Percentiles rank a stretch among this genome's conserved stretches.
Evolutionary conservation across 2,797 vertebrate species (phyloP).

Genomic region (Potorous gilbertii): DNA sequence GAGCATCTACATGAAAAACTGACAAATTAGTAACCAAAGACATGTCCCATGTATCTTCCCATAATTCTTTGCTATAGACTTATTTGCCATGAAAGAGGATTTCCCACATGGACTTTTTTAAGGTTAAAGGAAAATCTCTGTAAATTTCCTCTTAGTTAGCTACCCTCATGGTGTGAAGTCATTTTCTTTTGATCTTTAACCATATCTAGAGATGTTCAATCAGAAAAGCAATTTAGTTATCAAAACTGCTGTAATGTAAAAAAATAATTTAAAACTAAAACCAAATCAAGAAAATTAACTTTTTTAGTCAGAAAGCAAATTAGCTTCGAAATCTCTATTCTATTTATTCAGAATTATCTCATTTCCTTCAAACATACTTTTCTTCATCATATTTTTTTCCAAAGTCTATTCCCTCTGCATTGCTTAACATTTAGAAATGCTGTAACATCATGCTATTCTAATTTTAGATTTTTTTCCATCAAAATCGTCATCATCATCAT

Average conservation of each 20-base stretch:
- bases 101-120: conserved; percentile 50
- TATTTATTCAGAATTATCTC: conserved; percentile 44
- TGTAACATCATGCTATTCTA: conserved; percentile 39
- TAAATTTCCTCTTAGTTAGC: conserved; percentile 69
- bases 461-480: not conserved
- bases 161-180: conserved; percentile 68
- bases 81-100: not conserved
- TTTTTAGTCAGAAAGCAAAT: conserved; percentile 45
- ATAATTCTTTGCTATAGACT: too few species aligned
- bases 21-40: too few species aligned
- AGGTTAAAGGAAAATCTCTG: conserved; percentile 66
- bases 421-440: conserved; percentile 51
- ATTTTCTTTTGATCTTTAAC: conserved; percentile 69
- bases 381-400: conserved; percentile 64
- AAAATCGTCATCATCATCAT: not conserved
- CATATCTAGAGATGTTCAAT: conserved; percentile 73
- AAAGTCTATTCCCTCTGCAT: conserved; percentile 34
- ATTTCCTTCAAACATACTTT: conserved; percentile 60
- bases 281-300: conserved; percentile 56
- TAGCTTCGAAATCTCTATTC: conserved; percentile 40
- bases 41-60: too few species aligned
- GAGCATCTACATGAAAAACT: too few species aligned
- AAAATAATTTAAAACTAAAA: conserved; percentile 71
- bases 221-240: conserved; percentile 71
- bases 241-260: conserved; percentile 69